Evolutionary conservation across 1,140 invertebrate genomes (phyloP), one percentile per base, ranked within the genome.

Genomic region (Thaumetopoea pityocampa): DNA sequence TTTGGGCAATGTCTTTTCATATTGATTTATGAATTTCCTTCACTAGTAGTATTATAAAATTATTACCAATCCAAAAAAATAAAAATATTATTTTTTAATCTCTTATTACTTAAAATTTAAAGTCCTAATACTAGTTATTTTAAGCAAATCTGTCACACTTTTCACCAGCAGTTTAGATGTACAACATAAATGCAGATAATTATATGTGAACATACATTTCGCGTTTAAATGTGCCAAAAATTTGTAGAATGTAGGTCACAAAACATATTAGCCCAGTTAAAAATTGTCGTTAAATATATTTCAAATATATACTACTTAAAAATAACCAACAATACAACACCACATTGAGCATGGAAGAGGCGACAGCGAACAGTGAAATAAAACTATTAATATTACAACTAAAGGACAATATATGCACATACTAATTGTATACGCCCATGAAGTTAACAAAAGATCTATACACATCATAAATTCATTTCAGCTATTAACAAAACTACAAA

Each of bases 341-440:
- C n/a, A n/a, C n/a, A n/a, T n/a, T n/a, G n/a, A n/a, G n/a, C n/a
- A n/a, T n/a, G n/a, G n/a, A n/a, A n/a, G n/a, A n/a, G n/a, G n/a
- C 19, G 32, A 32, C 8, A 26, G 17, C 16, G 19, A 26, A 27
- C 36, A 38, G 16, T 40, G 42, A 23, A 36, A 36, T 23, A 32
- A 17, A 9, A 32, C 37, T 30, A 52, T 52, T 46, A 52, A 52
- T 52, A 42, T 42, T 11, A 22, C 11, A 37, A 38, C 15, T 23
- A 46, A 27, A n/a, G 24, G 36, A 52, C 49, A 52, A 52, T 36
- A 24, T 40, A 36, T 52, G n/a, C n/a, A n/a, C n/a, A 52, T 52
- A 43, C 20, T 46, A 52, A 52, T 44, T 22, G 22, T 33, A 35
- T 50, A 37, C 15, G 28, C 16, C 16, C 22, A 8, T 22, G 10